Evolutionary conservation across 2,113 vertebrate genomes (phyloP), one percentile per base, ranked within the genome.

Genomic region (Chamaea fasciata): DNA sequence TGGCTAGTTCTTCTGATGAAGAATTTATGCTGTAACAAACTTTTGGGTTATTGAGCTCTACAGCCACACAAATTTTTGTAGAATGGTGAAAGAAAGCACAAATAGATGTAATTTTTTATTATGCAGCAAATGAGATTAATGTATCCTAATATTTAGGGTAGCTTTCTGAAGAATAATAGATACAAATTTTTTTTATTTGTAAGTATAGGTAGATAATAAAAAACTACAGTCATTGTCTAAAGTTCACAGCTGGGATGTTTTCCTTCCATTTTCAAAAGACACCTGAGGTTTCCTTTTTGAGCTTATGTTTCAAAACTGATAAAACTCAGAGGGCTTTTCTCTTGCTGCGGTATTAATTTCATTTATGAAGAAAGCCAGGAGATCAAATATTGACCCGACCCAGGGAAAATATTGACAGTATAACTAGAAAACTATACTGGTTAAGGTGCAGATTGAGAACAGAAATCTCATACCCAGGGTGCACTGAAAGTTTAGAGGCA

Each of bases 361-460:
- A 39, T 56, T 88, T 93, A 67, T 88, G 50, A 68, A 83, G 62
- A 86, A 88, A 90, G 88, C n/a, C 20, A 59, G 42, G 75, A 68
- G 73, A 73, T 67, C 81, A 92, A 96, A 89, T 95, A 95, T 94
- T 87, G 84, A 79, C 90, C 69, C 91, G 80, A 89, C 74, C 27
- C 80, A 84, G 63, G 57, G 70, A 93, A 95, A 89, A 93, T 89
- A 86, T 89, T 95, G 86, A 89, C 79, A 64, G 18, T 92, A n/a
- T 65, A 90, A 79, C 52, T 31, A 62, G 73, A 84, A 84, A 94
- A 76, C 9, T 24, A 84, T 31, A 37, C 53, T 62, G 60, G 81
- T 49, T 75, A 84, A 90, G 67, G 87, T 91, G 59, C 19, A 60
- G 63, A 42, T 31, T 53, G 26, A 89, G 68, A 91, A 26, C 71